These are phyloP conservation scores for Pelobates fuscus DNA, from an alignment of 2,113 vertebrate genomes.

Conservation along the genomic window DNA sequence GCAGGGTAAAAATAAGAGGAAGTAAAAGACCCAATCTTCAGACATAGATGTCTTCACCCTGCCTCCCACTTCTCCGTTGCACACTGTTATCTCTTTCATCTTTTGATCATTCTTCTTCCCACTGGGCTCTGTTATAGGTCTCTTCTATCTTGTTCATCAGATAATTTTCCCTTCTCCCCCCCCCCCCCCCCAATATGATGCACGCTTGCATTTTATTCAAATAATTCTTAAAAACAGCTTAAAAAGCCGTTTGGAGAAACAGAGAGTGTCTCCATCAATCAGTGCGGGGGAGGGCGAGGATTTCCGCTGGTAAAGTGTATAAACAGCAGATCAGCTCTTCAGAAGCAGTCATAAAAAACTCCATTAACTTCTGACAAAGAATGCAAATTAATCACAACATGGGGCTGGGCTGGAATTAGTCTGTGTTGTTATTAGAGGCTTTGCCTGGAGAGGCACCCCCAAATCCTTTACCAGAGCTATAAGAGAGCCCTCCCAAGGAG, in stretches of 20 bases:
- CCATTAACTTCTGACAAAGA: conserved; percentile 99
- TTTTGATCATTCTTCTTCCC: conserved; percentile 63
- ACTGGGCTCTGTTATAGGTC: conserved; percentile 68
- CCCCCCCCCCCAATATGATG: conserved; percentile 70
- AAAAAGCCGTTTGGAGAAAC: conserved; percentile 84
- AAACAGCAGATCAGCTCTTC: conserved; percentile 99
- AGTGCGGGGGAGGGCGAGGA: conserved; percentile 75
- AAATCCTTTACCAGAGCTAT: conserved; percentile 3
- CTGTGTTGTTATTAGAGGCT: conserved; percentile 95
- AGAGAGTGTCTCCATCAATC: conserved; percentile 87
- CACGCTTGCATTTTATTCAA: conserved; percentile 82
- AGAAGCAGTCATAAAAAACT: conserved; percentile 95
- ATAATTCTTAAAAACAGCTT: conserved; percentile 89
- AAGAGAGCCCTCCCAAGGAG: conserved; percentile 17
- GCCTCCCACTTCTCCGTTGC: conserved; percentile 21
- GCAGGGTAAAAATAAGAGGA: background rate
- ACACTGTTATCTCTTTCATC: conserved; percentile 52
- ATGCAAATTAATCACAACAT: conserved; percentile 99
- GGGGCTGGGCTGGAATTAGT: conserved; percentile 98
- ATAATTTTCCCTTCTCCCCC: conserved; percentile 70
- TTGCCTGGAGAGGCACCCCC: conserved; percentile 64
- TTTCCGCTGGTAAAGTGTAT: conserved; percentile 95
- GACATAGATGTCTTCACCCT: conserved; percentile 49
- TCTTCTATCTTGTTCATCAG: conserved; percentile 65
- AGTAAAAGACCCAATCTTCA: background rate